These are phyloP conservation scores for Scotopteryx bipunctaria DNA, from an alignment of 2,888 invertebrate genomes.

Conservation along the genomic window DNA sequence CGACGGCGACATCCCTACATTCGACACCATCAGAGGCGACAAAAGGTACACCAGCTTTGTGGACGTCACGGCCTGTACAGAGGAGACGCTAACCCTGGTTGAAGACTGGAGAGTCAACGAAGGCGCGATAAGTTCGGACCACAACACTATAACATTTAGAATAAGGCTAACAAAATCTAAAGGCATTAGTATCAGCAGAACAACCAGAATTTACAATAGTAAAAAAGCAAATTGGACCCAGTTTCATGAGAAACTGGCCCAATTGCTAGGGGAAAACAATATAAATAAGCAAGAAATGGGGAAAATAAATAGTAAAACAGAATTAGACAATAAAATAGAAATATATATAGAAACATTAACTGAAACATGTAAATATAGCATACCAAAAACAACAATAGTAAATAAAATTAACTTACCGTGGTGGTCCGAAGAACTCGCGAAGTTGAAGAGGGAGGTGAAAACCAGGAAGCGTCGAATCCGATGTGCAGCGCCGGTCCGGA, in stretches of 20 bases:
- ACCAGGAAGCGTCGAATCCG: not conserved
- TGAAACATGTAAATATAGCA: not conserved
- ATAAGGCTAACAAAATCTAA: not conserved
- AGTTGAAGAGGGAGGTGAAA: not conserved
- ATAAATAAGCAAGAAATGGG: not conserved
- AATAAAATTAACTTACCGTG: not conserved
- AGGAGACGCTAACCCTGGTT: not conserved
- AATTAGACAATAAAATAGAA: not conserved
- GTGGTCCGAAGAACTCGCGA: not conserved
- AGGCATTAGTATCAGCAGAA: not conserved
- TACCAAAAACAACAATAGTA: not conserved
- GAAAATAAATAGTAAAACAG: not conserved
- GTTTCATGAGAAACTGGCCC: constrained; percentile 13
- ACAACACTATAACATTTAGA: not conserved
- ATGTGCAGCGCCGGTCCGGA: not conserved
- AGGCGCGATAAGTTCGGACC: not conserved
- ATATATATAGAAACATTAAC: not conserved
- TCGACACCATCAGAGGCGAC: not conserved
- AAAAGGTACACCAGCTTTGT: not conserved
- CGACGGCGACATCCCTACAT: not conserved
- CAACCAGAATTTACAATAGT: not conserved
- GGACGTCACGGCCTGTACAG: not conserved
- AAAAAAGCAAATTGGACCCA: not conserved
- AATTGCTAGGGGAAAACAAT: not conserved
- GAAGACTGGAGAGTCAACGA: not conserved